Evolutionary conservation across 2,888 invertebrate species (phyloP).

Genomic region (Scrobipalpa costella): DNA sequence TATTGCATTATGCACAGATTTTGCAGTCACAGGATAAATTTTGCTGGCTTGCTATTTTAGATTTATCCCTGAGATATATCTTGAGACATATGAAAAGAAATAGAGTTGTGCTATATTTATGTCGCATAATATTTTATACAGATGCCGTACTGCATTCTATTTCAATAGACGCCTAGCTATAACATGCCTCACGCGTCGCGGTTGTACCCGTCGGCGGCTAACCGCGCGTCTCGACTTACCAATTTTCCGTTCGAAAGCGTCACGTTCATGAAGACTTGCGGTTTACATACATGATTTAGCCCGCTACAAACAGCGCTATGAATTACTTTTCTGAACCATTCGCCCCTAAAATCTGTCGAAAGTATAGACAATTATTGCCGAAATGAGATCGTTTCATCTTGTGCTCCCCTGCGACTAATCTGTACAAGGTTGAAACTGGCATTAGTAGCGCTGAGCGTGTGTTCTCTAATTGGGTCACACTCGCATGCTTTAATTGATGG

Average conservation of each 20-base stretch:
- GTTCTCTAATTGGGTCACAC: slow-evolving; percentile 72
- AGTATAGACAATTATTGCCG: slow-evolving; percentile 32
- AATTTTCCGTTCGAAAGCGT: slow-evolving; percentile 12
- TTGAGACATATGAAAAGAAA: no score
- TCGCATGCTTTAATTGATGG: slow-evolving; percentile 62
- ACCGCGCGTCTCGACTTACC: slow-evolving; percentile 22
- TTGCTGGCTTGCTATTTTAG: no score
- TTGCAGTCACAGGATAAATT: no score
- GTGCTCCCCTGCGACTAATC: slow-evolving; percentile 60
- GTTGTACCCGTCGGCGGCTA: slow-evolving; percentile 7
- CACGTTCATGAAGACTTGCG: slow-evolving; percentile 18
- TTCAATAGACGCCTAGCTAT: not conserved
- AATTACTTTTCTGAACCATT: not conserved
- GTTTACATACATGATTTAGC: slow-evolving; percentile 4
- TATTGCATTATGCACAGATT: no score
- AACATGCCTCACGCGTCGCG: slow-evolving; percentile 13
- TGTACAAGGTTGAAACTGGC: slow-evolving; percentile 60
- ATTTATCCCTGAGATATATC: no score
- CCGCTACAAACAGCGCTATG: not conserved
- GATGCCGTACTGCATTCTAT: not conserved
- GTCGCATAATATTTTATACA: no score
- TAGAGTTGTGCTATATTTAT: no score
- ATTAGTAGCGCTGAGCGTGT: slow-evolving; percentile 65
- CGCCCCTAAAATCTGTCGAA: slow-evolving; percentile 9
- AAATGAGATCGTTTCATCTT: slow-evolving; percentile 49